Percentiles rank a stretch among this genome's conserved stretches.
phyloP scores from a whole-genome alignment of 1,140 invertebrate species.

The Prorops nasuta region DNA sequence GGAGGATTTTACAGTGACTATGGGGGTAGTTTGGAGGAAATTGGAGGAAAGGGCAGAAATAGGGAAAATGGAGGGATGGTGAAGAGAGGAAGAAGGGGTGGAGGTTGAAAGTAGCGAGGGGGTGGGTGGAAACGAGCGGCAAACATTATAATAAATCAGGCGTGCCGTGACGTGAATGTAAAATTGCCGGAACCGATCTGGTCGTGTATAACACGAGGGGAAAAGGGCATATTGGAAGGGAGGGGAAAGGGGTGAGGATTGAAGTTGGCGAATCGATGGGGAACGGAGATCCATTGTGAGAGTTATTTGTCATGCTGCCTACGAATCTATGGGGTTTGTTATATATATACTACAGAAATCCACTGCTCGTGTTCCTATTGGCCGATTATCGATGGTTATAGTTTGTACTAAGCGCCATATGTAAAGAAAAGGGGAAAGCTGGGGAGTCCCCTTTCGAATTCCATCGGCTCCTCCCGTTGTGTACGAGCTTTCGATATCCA shows the following conservation, averaged over 20 bases:
- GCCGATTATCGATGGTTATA: conserved; percentile 49
- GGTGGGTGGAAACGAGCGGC: conserved; percentile 23
- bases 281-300: conserved; percentile 51
- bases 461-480: too few relatives aligned
- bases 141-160: conserved; percentile 55
- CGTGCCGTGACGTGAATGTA: conserved; percentile 46
- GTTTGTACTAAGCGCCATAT: conserved; percentile 18
- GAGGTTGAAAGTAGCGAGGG: conserved; percentile 4
- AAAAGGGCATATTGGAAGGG: conserved; percentile 13
- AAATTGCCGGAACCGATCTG: conserved; percentile 56
- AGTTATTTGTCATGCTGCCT: conserved; percentile 55
- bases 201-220: conserved; percentile 48
- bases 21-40: too few relatives aligned
- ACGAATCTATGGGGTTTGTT: conserved; percentile 38
- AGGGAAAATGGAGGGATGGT: background rate
- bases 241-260: conserved; percentile 25
- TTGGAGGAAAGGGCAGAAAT: too few relatives aligned
- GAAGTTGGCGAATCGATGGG: too few relatives aligned
- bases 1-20: too few relatives aligned
- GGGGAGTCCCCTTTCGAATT: too few relatives aligned
- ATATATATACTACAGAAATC: conserved; percentile 22
- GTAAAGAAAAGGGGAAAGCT: background rate
- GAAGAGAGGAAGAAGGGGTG: background rate
- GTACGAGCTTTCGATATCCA: too few relatives aligned
- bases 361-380: conserved; percentile 31